Conservation (phyloP, 37 sponge, comb jelly and placozoan genomes). For the Halisarca cf. caerulea region DNA sequence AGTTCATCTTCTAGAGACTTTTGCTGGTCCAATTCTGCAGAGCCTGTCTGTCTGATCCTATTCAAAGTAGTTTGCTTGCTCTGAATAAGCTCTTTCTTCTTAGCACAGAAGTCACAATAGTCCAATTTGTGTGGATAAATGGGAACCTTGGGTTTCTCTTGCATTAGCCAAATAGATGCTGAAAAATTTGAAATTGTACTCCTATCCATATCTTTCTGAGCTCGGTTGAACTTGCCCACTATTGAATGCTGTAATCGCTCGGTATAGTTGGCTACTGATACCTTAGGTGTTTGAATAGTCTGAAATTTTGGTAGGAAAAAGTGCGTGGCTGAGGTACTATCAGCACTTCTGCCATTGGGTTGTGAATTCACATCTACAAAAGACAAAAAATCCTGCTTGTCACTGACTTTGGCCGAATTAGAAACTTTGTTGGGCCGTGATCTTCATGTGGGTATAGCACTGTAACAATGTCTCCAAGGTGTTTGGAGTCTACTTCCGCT, state of each 20-base stretch:
- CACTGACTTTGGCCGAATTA: conserved; percentile 7
- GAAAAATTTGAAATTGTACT: conserved; percentile 33
- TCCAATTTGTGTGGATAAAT: conserved; percentile 50
- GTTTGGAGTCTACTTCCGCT: not conserved
- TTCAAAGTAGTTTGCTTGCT: conserved; percentile 53
- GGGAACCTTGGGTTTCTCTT: conserved; percentile 32
- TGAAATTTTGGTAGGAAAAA: conserved; percentile 38
- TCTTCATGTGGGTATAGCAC: conserved; percentile 39
- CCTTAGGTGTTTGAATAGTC: conserved; percentile 42
- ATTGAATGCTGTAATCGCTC: conserved; percentile 35
- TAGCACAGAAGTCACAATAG: conserved; percentile 42
- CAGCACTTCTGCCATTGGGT: conserved; percentile 51
- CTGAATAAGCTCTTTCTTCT: conserved; percentile 11
- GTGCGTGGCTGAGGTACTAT: conserved; percentile 29
- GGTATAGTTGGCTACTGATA: conserved; percentile 5
- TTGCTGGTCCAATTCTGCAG: not conserved
- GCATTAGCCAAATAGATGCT: conserved; percentile 34
- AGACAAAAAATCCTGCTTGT: conserved; percentile 2
- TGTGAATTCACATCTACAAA: conserved; percentile 43
- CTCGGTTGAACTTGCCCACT: conserved; percentile 35
- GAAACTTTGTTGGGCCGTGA: conserved; percentile 41
- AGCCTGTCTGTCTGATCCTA: conserved; percentile 35
- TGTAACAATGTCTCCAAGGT: conserved; percentile 11
- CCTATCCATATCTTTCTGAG: not conserved
- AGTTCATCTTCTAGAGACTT: too few relatives aligned